Conservation (phyloP, 2,113 vertebrate species). For the Etheostoma spectabile region DNA sequence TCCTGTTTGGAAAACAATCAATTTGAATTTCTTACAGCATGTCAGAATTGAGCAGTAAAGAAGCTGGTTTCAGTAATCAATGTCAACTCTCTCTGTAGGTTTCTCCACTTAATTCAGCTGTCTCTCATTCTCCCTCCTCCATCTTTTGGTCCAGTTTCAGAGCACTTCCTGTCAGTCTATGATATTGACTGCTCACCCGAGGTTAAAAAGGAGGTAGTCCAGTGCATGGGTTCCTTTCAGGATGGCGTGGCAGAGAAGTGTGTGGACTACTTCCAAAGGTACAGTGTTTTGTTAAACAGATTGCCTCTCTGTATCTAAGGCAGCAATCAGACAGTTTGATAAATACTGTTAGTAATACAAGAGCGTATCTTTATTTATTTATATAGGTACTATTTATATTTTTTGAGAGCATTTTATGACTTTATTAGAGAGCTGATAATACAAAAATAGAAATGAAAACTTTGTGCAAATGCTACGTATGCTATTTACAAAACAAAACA, state of each 20-base stretch:
- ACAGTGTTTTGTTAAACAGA: neutral
- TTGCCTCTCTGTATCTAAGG: neutral
- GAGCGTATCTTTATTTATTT: neutral
- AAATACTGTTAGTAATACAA: neutral
- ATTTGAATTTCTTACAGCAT: neutral
- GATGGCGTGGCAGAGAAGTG: conserved; percentile 96
- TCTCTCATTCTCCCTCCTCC: neutral
- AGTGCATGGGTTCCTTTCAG: conserved; percentile 97
- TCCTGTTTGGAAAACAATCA: conserved; percentile 11
- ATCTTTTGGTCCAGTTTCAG: conserved; percentile 86
- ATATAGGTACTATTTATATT: neutral
- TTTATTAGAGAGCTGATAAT: neutral
- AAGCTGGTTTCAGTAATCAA: neutral
- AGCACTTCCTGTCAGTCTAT: conserved; percentile 93
- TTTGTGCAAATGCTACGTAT: too few species aligned
- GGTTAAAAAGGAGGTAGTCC: conserved; percentile 90
- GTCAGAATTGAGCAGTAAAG: neutral
- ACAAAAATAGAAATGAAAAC: neutral
- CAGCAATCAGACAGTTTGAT: neutral
- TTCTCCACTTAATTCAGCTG: neutral
- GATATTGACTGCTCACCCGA: conserved; percentile 89
- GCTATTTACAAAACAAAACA: too few species aligned
- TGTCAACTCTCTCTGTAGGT: neutral
- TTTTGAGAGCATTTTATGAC: too few species aligned
- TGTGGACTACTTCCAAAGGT: conserved; percentile 95